A percentile compares a stretch with the other conserved stretches of the same genome.
Evolutionary conservation across 2,797 vertebrate genomes (phyloP).

Genomic region (Triplophysa yarkandensis): DNA sequence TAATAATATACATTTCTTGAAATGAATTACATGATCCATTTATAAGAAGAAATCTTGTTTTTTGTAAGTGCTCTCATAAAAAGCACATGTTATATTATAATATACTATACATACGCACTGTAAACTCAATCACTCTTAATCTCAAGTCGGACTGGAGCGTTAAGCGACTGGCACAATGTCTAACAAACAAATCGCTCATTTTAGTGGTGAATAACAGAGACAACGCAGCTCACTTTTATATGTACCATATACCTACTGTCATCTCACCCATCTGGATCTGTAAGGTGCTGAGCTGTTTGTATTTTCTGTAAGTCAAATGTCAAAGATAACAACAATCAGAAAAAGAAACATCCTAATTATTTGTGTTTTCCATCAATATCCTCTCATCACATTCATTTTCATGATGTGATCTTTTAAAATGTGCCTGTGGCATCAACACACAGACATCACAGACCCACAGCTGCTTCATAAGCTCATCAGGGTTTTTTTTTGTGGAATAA

Average conservation of each 20-base stretch:
- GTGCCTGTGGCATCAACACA: conserved; percentile 55
- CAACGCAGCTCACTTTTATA: conserved; percentile 28
- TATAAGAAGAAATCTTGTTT: no score
- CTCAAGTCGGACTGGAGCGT: no score
- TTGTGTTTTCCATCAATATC: conserved; percentile 60
- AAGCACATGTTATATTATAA: no score
- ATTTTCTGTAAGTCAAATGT: conserved; percentile 48
- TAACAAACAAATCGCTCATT: no score
- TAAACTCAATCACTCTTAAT: no score
- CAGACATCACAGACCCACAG: conserved; percentile 55
- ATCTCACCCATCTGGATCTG: conserved; percentile 50
- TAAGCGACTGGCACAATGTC: not conserved
- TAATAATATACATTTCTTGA: not conserved
- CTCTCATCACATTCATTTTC: conserved; percentile 64
- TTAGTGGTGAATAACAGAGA: not conserved
- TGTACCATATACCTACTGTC: conserved; percentile 58
- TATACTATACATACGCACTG: no score
- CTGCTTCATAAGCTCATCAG: not conserved
- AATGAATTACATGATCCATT: no score
- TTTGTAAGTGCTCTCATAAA: no score
- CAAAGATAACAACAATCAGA: conserved; percentile 52
- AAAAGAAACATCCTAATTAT: conserved; percentile 67
- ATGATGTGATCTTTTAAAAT: conserved; percentile 63
- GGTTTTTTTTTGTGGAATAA: no score
- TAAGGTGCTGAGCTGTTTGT: no score